These are phyloP conservation scores for Parazoanthus swiftii DNA, from an alignment of 92 coral and sea anemone genomes.

Conservation along the genomic window DNA sequence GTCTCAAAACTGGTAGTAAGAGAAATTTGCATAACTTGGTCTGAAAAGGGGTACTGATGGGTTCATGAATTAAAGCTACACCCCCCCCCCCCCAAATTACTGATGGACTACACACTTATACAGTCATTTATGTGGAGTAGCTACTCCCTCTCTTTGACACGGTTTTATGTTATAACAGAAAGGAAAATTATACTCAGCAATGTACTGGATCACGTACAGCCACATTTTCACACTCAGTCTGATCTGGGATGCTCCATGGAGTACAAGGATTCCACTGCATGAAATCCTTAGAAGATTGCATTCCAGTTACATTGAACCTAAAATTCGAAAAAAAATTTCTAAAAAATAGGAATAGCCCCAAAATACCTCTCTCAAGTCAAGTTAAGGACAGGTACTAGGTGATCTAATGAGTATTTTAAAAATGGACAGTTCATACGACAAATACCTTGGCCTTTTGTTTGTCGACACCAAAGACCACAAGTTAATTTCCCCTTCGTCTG, in stretches of 20 bases:
- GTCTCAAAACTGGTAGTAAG: too few relatives aligned
- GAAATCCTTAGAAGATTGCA: background rate
- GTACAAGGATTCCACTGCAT: background rate
- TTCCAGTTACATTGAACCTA: conserved; percentile 1
- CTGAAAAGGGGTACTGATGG: too few relatives aligned
- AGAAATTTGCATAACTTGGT: too few relatives aligned
- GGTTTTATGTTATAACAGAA: background rate
- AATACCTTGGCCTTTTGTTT: background rate
- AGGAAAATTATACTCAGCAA: too few relatives aligned
- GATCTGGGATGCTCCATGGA: background rate
- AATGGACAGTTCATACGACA: too few relatives aligned
- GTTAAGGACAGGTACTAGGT: too few relatives aligned
- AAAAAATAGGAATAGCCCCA: background rate
- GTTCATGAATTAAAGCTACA: too few relatives aligned
- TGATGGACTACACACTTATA: too few relatives aligned
- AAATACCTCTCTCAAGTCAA: too few relatives aligned
- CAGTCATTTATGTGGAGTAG: too few relatives aligned
- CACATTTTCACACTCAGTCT: background rate
- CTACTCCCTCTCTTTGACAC: background rate
- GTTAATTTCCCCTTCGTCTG: conserved; percentile 68
- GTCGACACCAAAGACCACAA: conserved; percentile 38
- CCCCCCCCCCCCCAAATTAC: too few relatives aligned
- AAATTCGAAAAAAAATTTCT: background rate
- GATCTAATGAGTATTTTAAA: too few relatives aligned
- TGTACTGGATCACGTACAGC: background rate